Evolutionary conservation across 1,140 invertebrate genomes (phyloP).

Genomic region (Aricia agestis): DNA sequence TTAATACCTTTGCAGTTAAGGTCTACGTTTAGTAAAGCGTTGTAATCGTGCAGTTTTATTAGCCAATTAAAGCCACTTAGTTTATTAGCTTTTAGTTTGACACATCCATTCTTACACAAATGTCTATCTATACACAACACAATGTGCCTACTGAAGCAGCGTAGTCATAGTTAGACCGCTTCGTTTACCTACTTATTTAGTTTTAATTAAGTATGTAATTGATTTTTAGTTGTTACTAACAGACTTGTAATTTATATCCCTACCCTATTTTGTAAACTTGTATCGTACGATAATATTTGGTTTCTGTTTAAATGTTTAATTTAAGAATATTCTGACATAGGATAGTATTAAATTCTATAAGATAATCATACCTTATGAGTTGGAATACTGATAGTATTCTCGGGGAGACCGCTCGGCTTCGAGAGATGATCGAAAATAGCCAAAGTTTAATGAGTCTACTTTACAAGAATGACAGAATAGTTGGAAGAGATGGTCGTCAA

Average conservation of each 20-base stretch:
- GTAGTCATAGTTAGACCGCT: constrained; percentile 7
- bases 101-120: background rate
- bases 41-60: constrained; percentile 10
- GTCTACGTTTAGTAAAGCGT: constrained; percentile 6
- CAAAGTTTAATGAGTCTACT: constrained; percentile 20
- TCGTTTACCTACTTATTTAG: background rate
- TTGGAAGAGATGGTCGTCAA: constrained; percentile 11
- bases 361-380: constrained; percentile 48
- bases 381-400: constrained; percentile 64
- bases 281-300: background rate
- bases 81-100: constrained; percentile 2
- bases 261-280: too few relatives aligned
- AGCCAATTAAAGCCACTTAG: background rate
- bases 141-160: background rate
- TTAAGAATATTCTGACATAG: background rate
- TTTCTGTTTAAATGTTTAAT: background rate
- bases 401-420: constrained; percentile 35
- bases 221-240: background rate
- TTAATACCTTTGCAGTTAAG: background rate
- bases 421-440: constrained; percentile 19
- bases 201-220: background rate
- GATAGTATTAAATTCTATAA: background rate
- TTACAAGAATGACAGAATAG: constrained; percentile 9
- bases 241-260: too few relatives aligned
- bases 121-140: constrained; percentile 12